Base-by-base conservation (phyloP, 2,797 vertebrate genomes). In the Takifugu ocellatus region DNA sequence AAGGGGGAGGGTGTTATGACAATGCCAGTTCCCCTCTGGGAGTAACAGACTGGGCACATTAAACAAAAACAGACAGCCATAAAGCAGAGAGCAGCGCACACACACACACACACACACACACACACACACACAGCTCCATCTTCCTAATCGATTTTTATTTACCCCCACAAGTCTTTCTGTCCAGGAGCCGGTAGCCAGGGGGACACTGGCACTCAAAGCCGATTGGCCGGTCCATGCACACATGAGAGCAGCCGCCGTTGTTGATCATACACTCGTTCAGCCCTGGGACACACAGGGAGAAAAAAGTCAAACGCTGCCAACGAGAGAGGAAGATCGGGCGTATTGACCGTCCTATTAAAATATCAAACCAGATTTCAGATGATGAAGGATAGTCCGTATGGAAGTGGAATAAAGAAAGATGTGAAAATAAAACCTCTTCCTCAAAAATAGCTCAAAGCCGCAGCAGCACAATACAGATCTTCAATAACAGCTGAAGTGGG, bases 101-200 rank as follows among this genome's bases (percentile, higher is more conserved):
- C 17, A 49, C 39, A 47, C 49, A 54, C 27, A 53, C 27, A 51
- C 29, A 53, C 15, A 63, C 15, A 50, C 49, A 54, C 27, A 53
- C 27, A 51, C 29, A 53, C 15, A 63, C 15, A 50, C 5, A 56
- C 44, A 29, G 14, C 36, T 46, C 17, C 12, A 11, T 48, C 25
- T 25, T 48, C 17, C n/a, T 21, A 21, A 78, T 70, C 25, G 21
- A 5, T 61, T 61, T 84, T 84, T 76, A 81, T 46, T 94, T 90
- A 98, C 97, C 97, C 79, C 95, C 96, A 70, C 97, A 99, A 1
- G 96, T 98, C 91, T 96, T 97, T 82, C 94, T 95, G 88, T 99
- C 96, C 84, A 98, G 85, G 29, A 99, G 93, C 88, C 90, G 95
- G 89, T 95, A 98, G 48, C 97, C 96, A 0, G 89, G 66, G 0